Percentiles rank a stretch among this genome's conserved stretches.
Evolutionary conservation across 2,888 invertebrate genomes (phyloP).

Genomic region (Perdita meconis): DNA sequence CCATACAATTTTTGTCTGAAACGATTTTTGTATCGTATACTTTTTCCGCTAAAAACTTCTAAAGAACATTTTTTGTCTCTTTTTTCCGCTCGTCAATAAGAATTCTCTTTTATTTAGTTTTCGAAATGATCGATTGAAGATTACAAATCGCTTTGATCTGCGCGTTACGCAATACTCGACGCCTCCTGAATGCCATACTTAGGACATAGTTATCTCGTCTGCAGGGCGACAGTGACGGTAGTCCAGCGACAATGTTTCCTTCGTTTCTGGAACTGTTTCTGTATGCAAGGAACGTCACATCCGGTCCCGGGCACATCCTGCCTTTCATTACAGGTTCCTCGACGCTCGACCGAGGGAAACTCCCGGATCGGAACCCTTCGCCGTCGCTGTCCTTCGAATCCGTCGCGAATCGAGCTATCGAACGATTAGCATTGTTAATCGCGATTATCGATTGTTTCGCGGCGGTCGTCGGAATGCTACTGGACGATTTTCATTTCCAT

Average conservation of each 20-base stretch:
- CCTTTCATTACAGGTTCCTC: constrained; percentile 68
- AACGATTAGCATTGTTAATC: constrained; percentile 33
- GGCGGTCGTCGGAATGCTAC: constrained; percentile 13
- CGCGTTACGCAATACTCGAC: constrained; percentile 38
- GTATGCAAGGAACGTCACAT: constrained; percentile 78
- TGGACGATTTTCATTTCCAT: constrained; percentile 50
- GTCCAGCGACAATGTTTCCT: constrained; percentile 76
- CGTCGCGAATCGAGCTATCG: constrained; percentile 34
- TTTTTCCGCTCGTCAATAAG: no score
- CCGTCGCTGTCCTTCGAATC: constrained; percentile 44
- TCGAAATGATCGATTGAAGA: no score
- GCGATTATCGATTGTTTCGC: constrained; percentile 7
- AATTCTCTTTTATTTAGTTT: no score
- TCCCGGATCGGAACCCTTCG: constrained; percentile 30
- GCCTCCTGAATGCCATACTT: constrained; percentile 48
- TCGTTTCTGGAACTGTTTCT: constrained; percentile 82
- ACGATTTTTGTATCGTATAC: no score
- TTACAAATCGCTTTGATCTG: constrained; percentile 3
- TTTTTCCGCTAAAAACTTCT: no score
- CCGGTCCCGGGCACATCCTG: constrained; percentile 81
- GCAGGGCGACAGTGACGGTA: constrained; percentile 47
- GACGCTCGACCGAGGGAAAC: constrained; percentile 55
- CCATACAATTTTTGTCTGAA: no score
- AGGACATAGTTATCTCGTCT: constrained; percentile 51
- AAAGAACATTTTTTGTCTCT: no score